Percentiles rank a stretch among this genome's conserved stretches.
Conservation (phyloP, 2,113 vertebrate species). For the Theristicus caerulescens region DNA sequence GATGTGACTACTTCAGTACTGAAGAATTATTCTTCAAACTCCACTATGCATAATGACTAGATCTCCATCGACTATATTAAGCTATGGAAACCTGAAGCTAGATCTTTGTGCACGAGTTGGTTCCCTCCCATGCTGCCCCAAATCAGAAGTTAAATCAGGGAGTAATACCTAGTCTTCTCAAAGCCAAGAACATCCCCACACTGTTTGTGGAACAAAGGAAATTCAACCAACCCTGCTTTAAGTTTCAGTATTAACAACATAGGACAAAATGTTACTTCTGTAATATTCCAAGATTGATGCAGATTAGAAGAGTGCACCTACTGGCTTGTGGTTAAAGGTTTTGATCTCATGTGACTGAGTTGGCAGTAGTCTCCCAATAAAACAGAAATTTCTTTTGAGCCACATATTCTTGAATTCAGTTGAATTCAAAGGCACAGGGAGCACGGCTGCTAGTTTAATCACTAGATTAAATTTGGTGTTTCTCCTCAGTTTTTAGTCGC, state of each 20-base stretch:
- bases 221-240: not conserved
- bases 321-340: not conserved
- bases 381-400: not conserved
- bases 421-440: not conserved
- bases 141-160: not conserved
- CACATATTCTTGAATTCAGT: not conserved
- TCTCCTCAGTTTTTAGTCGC: accelerated
- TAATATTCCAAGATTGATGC: not conserved
- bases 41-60: not conserved
- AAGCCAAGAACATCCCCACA: not conserved
- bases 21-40: not conserved
- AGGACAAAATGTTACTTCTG: not conserved
- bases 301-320: not conserved
- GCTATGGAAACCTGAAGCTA: not conserved
- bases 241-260: not conserved
- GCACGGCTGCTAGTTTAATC: not conserved
- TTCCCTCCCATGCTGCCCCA: not conserved
- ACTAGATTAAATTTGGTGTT: not conserved
- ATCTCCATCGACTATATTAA: not conserved
- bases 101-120: accelerated
- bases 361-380: not conserved
- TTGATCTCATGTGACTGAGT: not conserved
- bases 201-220: not conserved
- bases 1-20: not conserved
- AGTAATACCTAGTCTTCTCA: not conserved